Base-by-base conservation (phyloP, 2,888 invertebrate species). In the Drosophila neonasuta region DNA sequence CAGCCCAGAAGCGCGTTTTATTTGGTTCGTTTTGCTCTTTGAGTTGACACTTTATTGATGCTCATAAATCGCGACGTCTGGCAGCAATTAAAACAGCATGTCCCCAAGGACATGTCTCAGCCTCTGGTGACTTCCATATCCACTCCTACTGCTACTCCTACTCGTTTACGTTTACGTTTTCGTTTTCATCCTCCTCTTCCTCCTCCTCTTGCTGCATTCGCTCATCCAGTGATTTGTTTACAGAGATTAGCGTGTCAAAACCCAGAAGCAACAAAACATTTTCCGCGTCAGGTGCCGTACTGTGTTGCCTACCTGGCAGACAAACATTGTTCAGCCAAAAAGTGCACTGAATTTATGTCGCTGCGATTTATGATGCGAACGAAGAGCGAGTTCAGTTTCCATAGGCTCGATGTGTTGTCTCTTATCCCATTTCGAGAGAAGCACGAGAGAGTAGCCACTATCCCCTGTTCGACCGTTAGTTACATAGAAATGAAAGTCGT, bases 11-110 rank as follows among this genome's bases (percentile, higher is more conserved):
- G 83, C 65, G 74, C 67, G 66, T 65, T 79, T 77, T 79, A 71
- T 72, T 71, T 68, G 68, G 64, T 46, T 66, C 62, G 51, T 58
- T 69, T 65, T 74, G 54, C 51, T 55, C 36, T 55, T 69, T 65
- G 60, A 88, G 87, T 86, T 87, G 88, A 86, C 80, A 88, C 82
- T 87, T 88, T 87, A 87, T 88, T 86, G 86, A 74, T 77, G 76
- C 78, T 79, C 89, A 84, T 87, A 87, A 88, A 87, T 87, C 76
- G 69, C 76, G 67, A 69, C 68, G 86, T 83, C 81, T 81, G 87
- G 81, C 87, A 83, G 83, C 83, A 83, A 83, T 83, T 87, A 83
- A 83, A 83, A 66, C 79, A 86, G 73, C 86, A 74, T 71, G 78
- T 86, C 81, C 85, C 83, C 85, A 87, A 87, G 82, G 82, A 87